These are phyloP conservation scores for Sebastes hubbsi DNA, from an alignment of 2,797 vertebrate genomes.

Conservation along the genomic window DNA sequence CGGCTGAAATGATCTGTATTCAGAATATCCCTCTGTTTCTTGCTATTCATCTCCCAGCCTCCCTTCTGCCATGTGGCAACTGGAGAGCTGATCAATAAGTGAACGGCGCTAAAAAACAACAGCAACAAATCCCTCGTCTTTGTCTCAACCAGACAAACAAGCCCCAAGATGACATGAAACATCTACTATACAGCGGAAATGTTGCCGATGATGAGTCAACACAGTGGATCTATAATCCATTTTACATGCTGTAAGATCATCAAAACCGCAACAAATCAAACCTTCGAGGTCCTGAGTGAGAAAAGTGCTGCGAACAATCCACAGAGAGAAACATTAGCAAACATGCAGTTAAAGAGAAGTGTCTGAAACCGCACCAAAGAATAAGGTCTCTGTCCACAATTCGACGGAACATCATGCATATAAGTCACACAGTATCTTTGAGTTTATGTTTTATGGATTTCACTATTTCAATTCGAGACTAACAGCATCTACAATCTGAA, in stretches of 20 bases:
- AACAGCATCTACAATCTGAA: no score
- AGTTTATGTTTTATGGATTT: not conserved
- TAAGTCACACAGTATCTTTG: not conserved
- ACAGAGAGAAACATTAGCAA: not conserved
- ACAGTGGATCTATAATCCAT: not conserved
- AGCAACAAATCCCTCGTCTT: not conserved
- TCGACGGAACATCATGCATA: not conserved
- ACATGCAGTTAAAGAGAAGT: not conserved
- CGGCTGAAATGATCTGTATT: not conserved
- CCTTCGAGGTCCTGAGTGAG: not conserved
- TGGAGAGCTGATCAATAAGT: constrained; percentile 6
- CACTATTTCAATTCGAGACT: not conserved
- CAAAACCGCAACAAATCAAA: constrained; percentile 14
- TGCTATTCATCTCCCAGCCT: not conserved
- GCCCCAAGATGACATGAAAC: constrained; percentile 1
- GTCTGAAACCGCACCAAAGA: no score
- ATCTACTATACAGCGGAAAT: not conserved
- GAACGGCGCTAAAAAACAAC: not conserved
- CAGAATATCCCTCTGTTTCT: not conserved
- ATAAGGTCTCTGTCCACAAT: not conserved
- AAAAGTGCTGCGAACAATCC: not conserved
- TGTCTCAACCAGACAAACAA: not conserved
- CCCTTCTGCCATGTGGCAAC: not conserved
- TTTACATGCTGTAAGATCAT: not conserved
- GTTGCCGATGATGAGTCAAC: constrained; percentile 2